A percentile compares a stretch with the other conserved stretches of the same genome.
phyloP scores from a whole-genome alignment of 2,888 invertebrate species.

The Nomada flava region DNA sequence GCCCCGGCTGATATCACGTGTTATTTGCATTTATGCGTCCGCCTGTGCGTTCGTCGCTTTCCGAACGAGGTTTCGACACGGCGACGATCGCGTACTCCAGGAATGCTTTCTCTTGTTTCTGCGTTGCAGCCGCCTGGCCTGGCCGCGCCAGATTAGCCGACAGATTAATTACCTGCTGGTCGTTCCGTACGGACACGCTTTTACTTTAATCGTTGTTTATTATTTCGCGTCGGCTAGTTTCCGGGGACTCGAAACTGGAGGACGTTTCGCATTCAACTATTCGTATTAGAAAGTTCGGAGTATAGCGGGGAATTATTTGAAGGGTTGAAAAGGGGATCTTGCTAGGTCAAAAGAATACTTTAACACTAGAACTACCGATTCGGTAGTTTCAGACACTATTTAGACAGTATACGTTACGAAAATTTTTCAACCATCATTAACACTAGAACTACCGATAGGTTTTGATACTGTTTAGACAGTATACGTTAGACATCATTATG shows the following conservation, averaged over 20 bases:
- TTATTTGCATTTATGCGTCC: conserved; percentile 68
- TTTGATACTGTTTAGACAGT: no score
- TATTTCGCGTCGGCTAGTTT: conserved; percentile 2
- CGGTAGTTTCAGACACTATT: no score
- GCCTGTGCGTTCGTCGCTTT: conserved; percentile 49
- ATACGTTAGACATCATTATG: no score
- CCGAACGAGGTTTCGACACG: conserved; percentile 21
- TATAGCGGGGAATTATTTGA: no score
- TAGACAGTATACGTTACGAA: background rate
- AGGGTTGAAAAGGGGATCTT: no score
- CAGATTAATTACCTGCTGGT: conserved; percentile 43
- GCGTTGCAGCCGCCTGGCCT: background rate
- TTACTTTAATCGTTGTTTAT: conserved; percentile 42
- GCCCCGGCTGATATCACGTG: conserved; percentile 72
- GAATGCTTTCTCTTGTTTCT: conserved; percentile 44
- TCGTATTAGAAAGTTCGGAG: no score
- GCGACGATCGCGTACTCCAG: conserved; percentile 13
- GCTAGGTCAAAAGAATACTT: no score
- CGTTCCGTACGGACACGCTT: conserved; percentile 24
- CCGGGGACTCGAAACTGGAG: background rate
- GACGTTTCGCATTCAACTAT: no score
- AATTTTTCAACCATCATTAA: background rate
- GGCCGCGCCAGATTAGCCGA: conserved; percentile 27
- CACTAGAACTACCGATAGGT: no score
- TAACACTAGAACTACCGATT: no score